A percentile compares a stretch with the other conserved stretches of the same genome.
Conservation (phyloP, 2,888 invertebrate genomes). For the Priocnemis perturbator region DNA sequence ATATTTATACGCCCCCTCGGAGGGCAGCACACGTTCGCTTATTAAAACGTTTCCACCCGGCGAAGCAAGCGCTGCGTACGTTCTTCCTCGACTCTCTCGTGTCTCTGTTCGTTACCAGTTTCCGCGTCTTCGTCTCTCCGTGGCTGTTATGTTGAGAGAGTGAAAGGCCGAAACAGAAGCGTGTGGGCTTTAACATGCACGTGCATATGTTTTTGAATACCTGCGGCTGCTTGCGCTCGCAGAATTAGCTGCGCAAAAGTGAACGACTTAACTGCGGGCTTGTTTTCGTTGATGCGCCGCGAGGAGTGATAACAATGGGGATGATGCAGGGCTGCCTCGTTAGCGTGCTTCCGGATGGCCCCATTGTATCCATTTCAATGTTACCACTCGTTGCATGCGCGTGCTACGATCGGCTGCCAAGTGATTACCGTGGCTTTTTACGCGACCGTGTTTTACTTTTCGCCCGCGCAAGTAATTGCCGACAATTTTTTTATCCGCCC, state of each 20-base stretch:
- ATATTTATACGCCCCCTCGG: conserved; percentile 64
- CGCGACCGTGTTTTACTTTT: conserved; percentile 33
- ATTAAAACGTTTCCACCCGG: conserved; percentile 68
- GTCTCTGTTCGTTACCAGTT: not conserved
- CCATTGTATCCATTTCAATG: conserved; percentile 35
- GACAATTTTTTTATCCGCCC: conserved; percentile 5
- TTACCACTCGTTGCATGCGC: conserved; percentile 23
- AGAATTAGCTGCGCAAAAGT: conserved; percentile 43
- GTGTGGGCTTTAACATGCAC: too few relatives aligned
- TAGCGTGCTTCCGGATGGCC: conserved; percentile 27
- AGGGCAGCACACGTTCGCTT: conserved; percentile 64
- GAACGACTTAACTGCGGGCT: conserved; percentile 40
- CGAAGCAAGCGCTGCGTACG: conserved; percentile 17
- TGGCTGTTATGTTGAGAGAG: too few relatives aligned
- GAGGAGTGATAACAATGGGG: conserved; percentile 40
- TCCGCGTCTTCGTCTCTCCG: not conserved
- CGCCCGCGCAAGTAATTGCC: conserved; percentile 25
- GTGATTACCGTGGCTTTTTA: conserved; percentile 34
- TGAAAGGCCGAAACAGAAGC: too few relatives aligned
- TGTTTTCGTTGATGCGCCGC: conserved; percentile 34
- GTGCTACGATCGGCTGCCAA: conserved; percentile 31
- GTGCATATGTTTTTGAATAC: conserved; percentile 37
- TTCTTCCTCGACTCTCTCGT: conserved; percentile 4
- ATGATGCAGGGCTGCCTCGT: conserved; percentile 20
- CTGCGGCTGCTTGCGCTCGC: conserved; percentile 25